Evolutionary conservation across 2,113 vertebrate species (phyloP).

Genomic region (Columba janthina): DNA sequence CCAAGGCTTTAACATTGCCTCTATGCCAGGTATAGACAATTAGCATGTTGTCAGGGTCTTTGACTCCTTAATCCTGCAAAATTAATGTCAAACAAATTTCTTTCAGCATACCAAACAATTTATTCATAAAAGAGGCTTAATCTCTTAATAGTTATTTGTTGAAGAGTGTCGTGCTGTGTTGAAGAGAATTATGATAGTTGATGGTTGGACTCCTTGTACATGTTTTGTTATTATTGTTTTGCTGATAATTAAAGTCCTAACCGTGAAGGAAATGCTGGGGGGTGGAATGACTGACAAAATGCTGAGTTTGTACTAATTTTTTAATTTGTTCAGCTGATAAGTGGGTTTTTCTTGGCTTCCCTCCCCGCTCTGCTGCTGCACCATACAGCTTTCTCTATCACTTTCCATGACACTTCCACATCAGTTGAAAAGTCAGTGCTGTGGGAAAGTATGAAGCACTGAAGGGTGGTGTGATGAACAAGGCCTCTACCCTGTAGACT

Average conservation of each 20-base stretch:
- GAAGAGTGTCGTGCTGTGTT: slow-evolving; percentile 44
- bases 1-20: background rate
- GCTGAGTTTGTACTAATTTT: background rate
- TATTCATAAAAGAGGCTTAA: slow-evolving; percentile 54
- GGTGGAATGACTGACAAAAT: slow-evolving; percentile 5
- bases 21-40: background rate
- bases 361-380: background rate
- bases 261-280: background rate
- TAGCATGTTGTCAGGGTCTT: background rate
- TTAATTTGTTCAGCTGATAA: background rate
- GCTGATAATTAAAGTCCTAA: slow-evolving; percentile 38
- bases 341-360: background rate
- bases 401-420: background rate
- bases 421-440: background rate
- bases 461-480: background rate
- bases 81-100: slow-evolving; percentile 35
- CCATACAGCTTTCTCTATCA: background rate
- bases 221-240: slow-evolving; percentile 64
- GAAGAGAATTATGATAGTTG: slow-evolving; percentile 38
- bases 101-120: slow-evolving; percentile 32
- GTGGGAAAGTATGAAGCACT: background rate
- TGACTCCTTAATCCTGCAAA: background rate
- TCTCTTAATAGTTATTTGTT: slow-evolving; percentile 58
- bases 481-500: fast-evolving
- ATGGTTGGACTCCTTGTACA: slow-evolving; percentile 10